Base-by-base conservation (phyloP, 2,888 invertebrate genomes). In the Sepiola atlantica region DNA sequence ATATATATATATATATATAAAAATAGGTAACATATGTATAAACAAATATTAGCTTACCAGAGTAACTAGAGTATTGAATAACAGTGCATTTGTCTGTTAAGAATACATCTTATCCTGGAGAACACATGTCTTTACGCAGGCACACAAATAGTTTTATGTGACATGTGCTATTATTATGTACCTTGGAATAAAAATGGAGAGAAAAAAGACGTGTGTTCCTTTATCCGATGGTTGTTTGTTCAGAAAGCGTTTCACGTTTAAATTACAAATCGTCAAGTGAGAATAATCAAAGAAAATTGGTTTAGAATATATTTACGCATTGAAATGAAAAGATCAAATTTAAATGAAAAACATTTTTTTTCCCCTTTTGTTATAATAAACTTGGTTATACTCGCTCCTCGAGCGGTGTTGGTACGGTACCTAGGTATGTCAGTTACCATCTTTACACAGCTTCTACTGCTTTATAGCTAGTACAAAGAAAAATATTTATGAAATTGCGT, bases 111-210 rank as follows among this genome's bases (percentile, higher is more conserved):
- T n/a, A 77, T 77, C 0, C 12, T 77, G n/a, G 21, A 61, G 77
- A 28, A n/a, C 77, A 77, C n/a, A 77, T 77, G 77, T 77, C n/a
- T 77, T 77, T n/a, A n/a, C 24, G 21, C 21, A 77, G n/a, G n/a
- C 28, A 77, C 77, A 77, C 77, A 77, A 77, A 77, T 77, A n/a
- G 77, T 77, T 77, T n/a, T n/a, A 77, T 77, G n/a, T 77, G 77
- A 77, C n/a, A 77, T n/a, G n/a, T n/a, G n/a, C 16, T n/a, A 77
- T 77, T 28, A 12, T 77, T 8, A 77, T n/a, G 77, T 77, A 77
- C 77, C n/a, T 77, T n/a, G n/a, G 24, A 61, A n/a, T 77, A n/a
- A 77, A 45, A 45, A 4, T 2, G 45, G 45, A 45, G n/a, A 12
- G 77, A 1, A n/a, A 77, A 77, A 77, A 77, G 28, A 28, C 3